A percentile compares a stretch with the other conserved stretches of the same genome.
These are phyloP conservation scores for Scaptomyza graminum DNA, from an alignment of 1,140 invertebrate genomes.

Conservation along the genomic window DNA sequence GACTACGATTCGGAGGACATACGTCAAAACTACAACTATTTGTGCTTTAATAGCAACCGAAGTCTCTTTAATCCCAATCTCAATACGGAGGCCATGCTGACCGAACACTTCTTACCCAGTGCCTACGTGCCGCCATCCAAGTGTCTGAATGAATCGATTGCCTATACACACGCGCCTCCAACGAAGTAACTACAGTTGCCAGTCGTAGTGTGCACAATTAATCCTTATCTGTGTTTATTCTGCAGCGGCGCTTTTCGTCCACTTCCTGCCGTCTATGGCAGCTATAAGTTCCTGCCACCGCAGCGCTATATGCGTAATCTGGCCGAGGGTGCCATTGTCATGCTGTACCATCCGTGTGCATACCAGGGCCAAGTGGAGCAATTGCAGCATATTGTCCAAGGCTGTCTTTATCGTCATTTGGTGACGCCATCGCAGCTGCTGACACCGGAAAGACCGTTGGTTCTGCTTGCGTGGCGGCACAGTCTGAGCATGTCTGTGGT, in stretches of 20 bases:
- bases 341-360: conserved; percentile 95
- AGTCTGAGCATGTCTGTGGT: conserved; percentile 89
- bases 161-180: conserved; percentile 87
- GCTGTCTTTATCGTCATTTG: conserved; percentile 91
- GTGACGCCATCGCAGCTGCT: conserved; percentile 90
- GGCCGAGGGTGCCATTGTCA: conserved; percentile 93
- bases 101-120: conserved; percentile 86
- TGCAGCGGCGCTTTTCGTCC: conserved; percentile 92
- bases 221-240: conserved; percentile 29
- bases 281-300: conserved; percentile 91
- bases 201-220: background rate
- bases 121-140: conserved; percentile 87
- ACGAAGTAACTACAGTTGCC: conserved; percentile 84
- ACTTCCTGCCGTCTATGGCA: conserved; percentile 92
- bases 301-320: conserved; percentile 94
- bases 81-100: conserved; percentile 84
- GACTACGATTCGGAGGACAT: conserved; percentile 89
- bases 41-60: conserved; percentile 78
- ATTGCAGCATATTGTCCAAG: conserved; percentile 87
- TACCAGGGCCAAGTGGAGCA: conserved; percentile 87
- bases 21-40: conserved; percentile 87
- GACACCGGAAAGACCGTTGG: conserved; percentile 88
- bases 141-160: conserved; percentile 89
- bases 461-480: conserved; percentile 91
- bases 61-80: conserved; percentile 84